Evolutionary conservation across 1,140 invertebrate species (phyloP), one percentile per base, ranked within the genome.

Genomic region (Asbolus verrucosus): DNA sequence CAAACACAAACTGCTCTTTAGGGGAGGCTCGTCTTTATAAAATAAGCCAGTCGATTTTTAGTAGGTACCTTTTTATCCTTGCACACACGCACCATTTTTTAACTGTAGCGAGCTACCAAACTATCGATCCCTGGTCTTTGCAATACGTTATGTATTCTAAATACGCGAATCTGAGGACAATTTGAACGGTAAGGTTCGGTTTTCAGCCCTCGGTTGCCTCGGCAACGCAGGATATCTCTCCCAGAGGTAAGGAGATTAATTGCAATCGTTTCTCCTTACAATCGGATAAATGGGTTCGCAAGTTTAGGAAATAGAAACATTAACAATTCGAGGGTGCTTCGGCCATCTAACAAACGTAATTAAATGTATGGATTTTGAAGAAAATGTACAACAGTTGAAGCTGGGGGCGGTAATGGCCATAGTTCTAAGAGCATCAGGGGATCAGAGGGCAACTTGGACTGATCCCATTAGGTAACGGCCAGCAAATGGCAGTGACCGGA

Each of bases 181-280:
- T 66, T 65, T 46, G 61, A 62, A 66, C 41, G 66, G 50, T 54
- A 50, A 50, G 33, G 71, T 61, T 61, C 67, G 68, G 73, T 70
- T 70, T 63, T 62, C 60, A 74, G 62, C 68, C 69, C 75, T 73
- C 67, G 60, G 66, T 74, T 73, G 61, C 72, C 73, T 59, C 66
- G 73, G 77, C 61, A 77, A 77, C 74, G 68, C 11, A 19, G 72
- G 74, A 77, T 78, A 78, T 76, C 74, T 78, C 71, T 78, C 77
- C 77, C 77, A 75, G 70, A 78, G 77, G 77, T 78, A 78, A 78
- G 75, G 75, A 78, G 77, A 78, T 78, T 78, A 78, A 78, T 78
- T 78, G 77, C 67, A 75, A 74, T 68, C 75, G 77, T 78, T 78
- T 76, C 77, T 77, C 77, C 77, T 77, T 75, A 76, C 77, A 76